Evolutionary conservation across 2,888 invertebrate genomes (phyloP).

Genomic region (Tiliacea aurago): DNA sequence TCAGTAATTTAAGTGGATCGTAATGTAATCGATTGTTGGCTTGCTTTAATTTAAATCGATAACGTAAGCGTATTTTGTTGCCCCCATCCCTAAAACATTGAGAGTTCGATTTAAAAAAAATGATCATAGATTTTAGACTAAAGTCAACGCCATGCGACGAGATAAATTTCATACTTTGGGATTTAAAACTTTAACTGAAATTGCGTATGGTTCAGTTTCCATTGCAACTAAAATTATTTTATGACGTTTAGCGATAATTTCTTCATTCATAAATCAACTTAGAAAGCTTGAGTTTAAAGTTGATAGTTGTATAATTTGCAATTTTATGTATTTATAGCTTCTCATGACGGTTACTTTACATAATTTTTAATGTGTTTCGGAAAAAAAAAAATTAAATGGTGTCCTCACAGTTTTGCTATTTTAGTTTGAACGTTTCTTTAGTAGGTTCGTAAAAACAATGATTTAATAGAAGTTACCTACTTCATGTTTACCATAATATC

Average conservation of each 20-base stretch:
- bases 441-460: not conserved
- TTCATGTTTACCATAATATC: not conserved
- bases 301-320: too few species aligned
- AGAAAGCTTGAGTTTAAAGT: too few species aligned
- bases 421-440: not conserved
- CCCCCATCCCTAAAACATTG: conserved; percentile 10
- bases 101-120: conserved; percentile 25
- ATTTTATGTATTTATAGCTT: too few species aligned
- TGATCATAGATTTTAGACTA: not conserved
- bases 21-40: conserved; percentile 18
- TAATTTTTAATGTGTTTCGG: not conserved
- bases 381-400: fast-evolving
- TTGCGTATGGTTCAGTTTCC: too few species aligned
- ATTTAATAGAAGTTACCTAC: not conserved
- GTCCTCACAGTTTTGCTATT: not conserved
- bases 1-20: conserved; percentile 41
- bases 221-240: too few species aligned
- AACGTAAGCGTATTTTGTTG: not conserved
- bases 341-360: too few species aligned
- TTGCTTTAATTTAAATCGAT: conserved; percentile 49
- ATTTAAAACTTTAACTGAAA: too few species aligned
- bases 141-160: too few species aligned
- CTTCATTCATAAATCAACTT: too few species aligned
- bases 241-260: too few species aligned
- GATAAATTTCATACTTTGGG: not conserved